Evolutionary conservation across 2,888 invertebrate species (phyloP).

Genomic region (Himalopsyche kuldschensis): DNA sequence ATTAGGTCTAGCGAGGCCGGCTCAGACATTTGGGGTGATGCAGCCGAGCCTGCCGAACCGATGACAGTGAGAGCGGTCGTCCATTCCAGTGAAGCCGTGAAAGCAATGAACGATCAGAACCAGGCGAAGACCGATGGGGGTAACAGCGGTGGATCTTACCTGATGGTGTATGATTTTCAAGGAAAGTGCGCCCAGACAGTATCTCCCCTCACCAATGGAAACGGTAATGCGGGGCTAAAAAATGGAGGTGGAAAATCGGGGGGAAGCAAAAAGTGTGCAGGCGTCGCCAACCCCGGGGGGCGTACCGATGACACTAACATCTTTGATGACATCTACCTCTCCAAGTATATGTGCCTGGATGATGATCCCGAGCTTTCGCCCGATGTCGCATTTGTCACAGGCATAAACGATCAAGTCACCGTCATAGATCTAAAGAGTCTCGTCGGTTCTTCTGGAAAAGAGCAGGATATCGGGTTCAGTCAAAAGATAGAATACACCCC

Average conservation of each 20-base stretch:
- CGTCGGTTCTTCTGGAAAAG: conserved; percentile 54
- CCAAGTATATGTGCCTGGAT: conserved; percentile 59
- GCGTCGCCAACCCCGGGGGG: conserved; percentile 44
- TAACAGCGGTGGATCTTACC: conserved; percentile 58
- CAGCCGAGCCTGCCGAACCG: conserved; percentile 16
- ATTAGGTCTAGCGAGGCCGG: conserved; percentile 40
- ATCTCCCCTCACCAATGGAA: conserved; percentile 55
- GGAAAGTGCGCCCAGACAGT: conserved; percentile 59
- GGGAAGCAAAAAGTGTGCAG: conserved; percentile 57
- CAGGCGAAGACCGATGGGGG: conserved; percentile 61
- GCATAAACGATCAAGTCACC: conserved; percentile 46
- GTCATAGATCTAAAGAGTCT: conserved; percentile 35
- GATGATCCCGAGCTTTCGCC: conserved; percentile 61
- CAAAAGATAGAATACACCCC: conserved; percentile 47
- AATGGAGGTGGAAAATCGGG: conserved; percentile 55
- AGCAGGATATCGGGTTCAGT: conserved; percentile 50
- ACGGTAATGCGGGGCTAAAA: conserved; percentile 51
- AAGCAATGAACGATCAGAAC: conserved; percentile 78
- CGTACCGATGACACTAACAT: conserved; percentile 51
- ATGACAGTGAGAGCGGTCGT: conserved; percentile 34
- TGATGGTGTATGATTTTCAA: conserved; percentile 72
- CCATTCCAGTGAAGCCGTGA: conserved; percentile 57
- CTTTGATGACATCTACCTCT: conserved; percentile 54
- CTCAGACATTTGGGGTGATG: conserved; percentile 22
- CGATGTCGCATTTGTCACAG: conserved; percentile 60